Evolutionary conservation across 2,888 invertebrate species (phyloP).

Genomic region (Nipponacmea schrenckii): DNA sequence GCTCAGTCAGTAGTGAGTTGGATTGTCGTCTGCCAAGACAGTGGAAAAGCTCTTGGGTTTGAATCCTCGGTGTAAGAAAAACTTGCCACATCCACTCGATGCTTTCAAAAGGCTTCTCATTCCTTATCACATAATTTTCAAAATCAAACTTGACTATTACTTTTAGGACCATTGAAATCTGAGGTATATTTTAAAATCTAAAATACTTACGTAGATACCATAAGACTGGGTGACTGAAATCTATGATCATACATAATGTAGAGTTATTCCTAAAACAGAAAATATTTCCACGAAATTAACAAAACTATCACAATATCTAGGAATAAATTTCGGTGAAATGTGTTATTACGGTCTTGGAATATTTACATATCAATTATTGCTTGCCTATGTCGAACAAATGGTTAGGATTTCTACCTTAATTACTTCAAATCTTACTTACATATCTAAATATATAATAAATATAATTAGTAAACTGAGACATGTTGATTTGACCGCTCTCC

Average conservation of each 20-base stretch:
- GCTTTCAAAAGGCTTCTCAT: too few relatives aligned
- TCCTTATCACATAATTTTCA: too few relatives aligned
- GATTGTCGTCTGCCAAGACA: too few relatives aligned
- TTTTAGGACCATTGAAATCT: too few relatives aligned
- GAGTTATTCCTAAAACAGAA: not conserved
- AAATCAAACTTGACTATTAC: too few relatives aligned
- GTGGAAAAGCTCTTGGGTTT: too few relatives aligned
- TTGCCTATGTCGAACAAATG: too few relatives aligned
- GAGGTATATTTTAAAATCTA: not conserved
- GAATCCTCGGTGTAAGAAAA: too few relatives aligned
- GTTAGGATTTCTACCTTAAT: not conserved
- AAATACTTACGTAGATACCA: constrained; percentile 44
- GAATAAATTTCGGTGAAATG: not conserved
- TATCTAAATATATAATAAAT: constrained; percentile 47
- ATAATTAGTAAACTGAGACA: constrained; percentile 41
- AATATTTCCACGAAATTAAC: not conserved
- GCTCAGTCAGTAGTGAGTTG: too few relatives aligned
- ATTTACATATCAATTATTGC: too few relatives aligned
- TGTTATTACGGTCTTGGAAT: not conserved
- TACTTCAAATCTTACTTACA: constrained; percentile 41
- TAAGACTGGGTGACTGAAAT: constrained; percentile 36
- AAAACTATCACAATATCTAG: not conserved
- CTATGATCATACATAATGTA: constrained; percentile 17
- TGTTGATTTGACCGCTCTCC: constrained; percentile 43
- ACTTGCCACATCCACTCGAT: too few relatives aligned